Conservation (phyloP, 2,113 vertebrate genomes). For the Hemibagrus wyckioides region DNA sequence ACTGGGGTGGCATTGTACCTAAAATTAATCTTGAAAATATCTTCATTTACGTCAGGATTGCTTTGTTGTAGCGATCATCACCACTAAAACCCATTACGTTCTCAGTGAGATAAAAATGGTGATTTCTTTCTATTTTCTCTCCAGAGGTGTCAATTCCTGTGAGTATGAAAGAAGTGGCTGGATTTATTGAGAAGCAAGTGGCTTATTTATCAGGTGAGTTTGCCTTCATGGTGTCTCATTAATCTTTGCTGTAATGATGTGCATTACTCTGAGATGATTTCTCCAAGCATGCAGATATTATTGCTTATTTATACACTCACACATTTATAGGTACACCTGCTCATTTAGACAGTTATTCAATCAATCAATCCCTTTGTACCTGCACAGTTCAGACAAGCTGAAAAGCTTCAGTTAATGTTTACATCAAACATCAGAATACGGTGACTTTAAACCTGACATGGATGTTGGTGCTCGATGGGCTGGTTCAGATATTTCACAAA, state of each 20-base stretch:
- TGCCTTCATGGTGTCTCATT: neutral
- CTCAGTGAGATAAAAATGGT: neutral
- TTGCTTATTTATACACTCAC: neutral
- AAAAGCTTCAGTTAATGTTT: neutral
- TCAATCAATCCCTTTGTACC: neutral
- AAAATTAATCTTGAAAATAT: neutral
- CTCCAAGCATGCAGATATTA: neutral
- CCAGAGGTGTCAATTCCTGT: slow-evolving; percentile 78
- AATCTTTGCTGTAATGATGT: neutral
- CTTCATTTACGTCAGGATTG: neutral
- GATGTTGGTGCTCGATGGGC: too few species aligned
- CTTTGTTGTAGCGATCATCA: too few species aligned
- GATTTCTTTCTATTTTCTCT: slow-evolving; percentile 25
- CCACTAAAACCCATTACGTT: neutral
- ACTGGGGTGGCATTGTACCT: neutral
- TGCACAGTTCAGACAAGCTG: neutral
- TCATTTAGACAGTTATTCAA: neutral
- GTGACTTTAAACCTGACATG: neutral
- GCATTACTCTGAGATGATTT: neutral
- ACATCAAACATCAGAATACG: neutral
- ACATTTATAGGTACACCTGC: neutral
- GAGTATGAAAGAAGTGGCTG: slow-evolving; percentile 82
- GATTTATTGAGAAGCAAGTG: slow-evolving; percentile 88
- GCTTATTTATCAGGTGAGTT: slow-evolving; percentile 90
- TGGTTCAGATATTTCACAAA: neutral